Base-by-base conservation (phyloP, 2,888 invertebrate species). In the Caenorhabditis sp. region DNA sequence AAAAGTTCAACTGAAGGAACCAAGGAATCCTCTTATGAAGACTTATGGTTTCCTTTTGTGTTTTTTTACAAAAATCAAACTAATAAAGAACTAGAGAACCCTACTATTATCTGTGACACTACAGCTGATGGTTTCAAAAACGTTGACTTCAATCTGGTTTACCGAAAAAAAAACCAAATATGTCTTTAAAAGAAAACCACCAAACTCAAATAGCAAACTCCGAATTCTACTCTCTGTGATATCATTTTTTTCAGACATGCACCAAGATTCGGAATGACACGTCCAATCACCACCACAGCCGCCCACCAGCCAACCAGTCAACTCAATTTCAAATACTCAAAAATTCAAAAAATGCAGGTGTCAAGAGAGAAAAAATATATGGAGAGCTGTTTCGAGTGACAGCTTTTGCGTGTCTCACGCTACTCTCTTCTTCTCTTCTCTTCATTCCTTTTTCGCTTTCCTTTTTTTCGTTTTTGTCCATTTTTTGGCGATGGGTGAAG, bases 321-420 rank as follows among this genome's bases (percentile, higher is more conserved):
- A 31, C 47, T 8, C 31, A 66, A 12, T 51, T 22, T 35, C n/a
- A 58, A 38, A 8, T 14, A 54, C 22, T 54, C 38, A 68, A 54
- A 35, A 54, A 51, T 68, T 68, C 66, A 51, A 54, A 54, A 68
- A 68, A 54, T 68, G 24, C 66, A 68, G 66, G 66, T 68, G 66
- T 68, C 66, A 68, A 64, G 24, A 61, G 28, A 31, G 38, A 54
- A 12, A 22, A 51, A 19, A 31, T 31, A 58, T 31, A 26, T 58
- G 16, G 63, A 47, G 51, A 68, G 47, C 14, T 28, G 66, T 68
- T 47, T 47, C 47, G 51, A 38, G 38, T 38, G 68, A 54, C 54
- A 54, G 68, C 68, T 68, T 38, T 66, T 38, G 75, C 66, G 75
- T 75, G 75, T 41, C 64, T 75, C 75, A 68, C 75, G 75, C 75